phyloP scores from a whole-genome alignment of 1,140 invertebrate genomes.

The Calliopsis andreniformis region DNA sequence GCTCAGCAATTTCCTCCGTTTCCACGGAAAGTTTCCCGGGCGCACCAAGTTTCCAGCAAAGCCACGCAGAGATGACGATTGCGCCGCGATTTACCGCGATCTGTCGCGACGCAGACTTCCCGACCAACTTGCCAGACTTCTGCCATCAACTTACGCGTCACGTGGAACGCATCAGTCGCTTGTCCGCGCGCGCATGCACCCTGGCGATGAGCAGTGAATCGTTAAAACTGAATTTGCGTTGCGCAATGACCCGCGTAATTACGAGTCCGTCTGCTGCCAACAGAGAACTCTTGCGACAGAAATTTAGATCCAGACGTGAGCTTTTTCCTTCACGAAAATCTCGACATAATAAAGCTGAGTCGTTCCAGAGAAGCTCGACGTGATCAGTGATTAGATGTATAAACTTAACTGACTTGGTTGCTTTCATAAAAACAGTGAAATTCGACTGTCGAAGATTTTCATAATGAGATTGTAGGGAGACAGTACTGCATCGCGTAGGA shows the following conservation, averaged over 20 bases:
- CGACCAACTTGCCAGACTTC: slow-evolving; percentile 35
- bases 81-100: slow-evolving; percentile 65
- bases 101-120: slow-evolving; percentile 65
- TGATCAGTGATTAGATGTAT: no score
- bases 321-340: no score
- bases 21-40: slow-evolving; percentile 61
- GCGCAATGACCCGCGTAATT: not conserved
- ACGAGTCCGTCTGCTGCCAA: no score
- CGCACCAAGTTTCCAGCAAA: slow-evolving; percentile 56
- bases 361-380: no score
- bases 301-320: no score
- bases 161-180: slow-evolving; percentile 1
- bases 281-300: no score
- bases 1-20: slow-evolving; percentile 70
- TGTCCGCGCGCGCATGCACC: not conserved
- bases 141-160: not conserved
- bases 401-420: no score
- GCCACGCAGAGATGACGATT: slow-evolving; percentile 65
- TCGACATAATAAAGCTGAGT: no score
- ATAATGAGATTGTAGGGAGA: no score
- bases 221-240: not conserved
- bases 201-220: not conserved
- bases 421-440: no score
- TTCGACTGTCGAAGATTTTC: no score
- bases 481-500: no score